These are phyloP conservation scores for Anseranas semipalmata DNA, from an alignment of 2,113 vertebrate genomes.

Conservation along the genomic window DNA sequence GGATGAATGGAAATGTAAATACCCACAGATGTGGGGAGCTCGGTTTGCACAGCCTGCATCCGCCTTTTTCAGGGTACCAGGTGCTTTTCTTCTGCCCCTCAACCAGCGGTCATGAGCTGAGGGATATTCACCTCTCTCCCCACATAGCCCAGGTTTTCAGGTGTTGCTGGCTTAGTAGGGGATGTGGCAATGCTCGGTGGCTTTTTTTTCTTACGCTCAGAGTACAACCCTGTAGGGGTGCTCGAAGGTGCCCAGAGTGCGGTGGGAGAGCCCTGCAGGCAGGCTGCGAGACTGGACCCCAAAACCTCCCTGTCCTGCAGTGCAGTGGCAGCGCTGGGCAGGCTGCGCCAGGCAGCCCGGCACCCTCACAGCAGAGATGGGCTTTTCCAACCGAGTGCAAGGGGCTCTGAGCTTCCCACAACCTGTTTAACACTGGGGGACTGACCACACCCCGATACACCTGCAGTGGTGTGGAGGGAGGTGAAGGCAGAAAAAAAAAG, in stretches of 20 bases:
- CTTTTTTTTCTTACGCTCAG: not conserved
- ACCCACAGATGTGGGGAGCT: not conserved
- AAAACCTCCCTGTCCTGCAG: accelerated
- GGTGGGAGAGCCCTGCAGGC: not conserved
- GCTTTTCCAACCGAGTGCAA: not conserved
- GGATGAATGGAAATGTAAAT: not conserved
- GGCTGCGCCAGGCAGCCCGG: not conserved
- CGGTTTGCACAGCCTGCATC: not conserved
- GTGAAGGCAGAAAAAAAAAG: not conserved
- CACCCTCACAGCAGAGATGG: not conserved
- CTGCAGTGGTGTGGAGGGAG: not conserved
- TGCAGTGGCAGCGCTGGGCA: not conserved
- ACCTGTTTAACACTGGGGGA: not conserved
- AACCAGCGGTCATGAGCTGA: accelerated
- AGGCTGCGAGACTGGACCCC: not conserved
- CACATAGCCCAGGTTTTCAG: accelerated
- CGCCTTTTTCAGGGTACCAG: not conserved
- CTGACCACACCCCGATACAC: not conserved
- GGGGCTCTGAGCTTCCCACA: accelerated
- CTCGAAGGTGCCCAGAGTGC: accelerated
- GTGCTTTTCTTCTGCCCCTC: not conserved
- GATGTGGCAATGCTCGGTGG: not conserved
- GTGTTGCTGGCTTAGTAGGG: not conserved
- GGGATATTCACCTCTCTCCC: not conserved
- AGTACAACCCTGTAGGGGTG: not conserved